Conservation (phyloP, 2,888 invertebrate genomes). For the Hydrotaea diabolus region DNA sequence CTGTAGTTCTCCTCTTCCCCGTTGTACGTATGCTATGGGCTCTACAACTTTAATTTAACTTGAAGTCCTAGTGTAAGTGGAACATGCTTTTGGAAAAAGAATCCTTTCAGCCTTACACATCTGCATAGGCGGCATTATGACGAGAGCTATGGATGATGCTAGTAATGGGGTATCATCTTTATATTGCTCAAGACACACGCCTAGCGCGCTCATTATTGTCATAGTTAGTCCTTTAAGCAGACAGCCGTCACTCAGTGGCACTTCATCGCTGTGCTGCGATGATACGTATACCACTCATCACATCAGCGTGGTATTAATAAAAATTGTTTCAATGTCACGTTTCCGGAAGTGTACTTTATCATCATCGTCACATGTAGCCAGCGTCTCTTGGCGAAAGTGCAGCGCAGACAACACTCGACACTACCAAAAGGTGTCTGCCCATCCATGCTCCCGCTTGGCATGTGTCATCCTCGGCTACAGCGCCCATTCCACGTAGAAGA, state of each 20-base stretch:
- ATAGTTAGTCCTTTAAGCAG: slow-evolving; percentile 28
- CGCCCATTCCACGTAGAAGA: neutral
- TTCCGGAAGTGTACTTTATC: slow-evolving; percentile 61
- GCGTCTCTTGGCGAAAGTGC: slow-evolving; percentile 31
- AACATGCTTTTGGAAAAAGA: no score
- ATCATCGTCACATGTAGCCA: slow-evolving; percentile 16
- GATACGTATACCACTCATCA: slow-evolving; percentile 25
- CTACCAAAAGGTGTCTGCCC: neutral
- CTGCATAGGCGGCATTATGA: neutral
- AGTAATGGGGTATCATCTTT: neutral
- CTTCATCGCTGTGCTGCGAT: no score
- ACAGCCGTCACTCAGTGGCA: neutral
- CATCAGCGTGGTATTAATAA: slow-evolving; percentile 58
- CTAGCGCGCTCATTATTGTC: slow-evolving; percentile 24
- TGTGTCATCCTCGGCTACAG: neutral
- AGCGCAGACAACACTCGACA: neutral
- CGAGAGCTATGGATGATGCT: neutral
- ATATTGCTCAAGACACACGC: neutral
- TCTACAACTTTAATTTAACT: slow-evolving; percentile 31
- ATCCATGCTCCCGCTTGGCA: neutral
- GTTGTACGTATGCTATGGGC: neutral
- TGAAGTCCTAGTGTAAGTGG: neutral
- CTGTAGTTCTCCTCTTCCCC: neutral
- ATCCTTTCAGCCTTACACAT: neutral
- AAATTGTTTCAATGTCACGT: slow-evolving; percentile 68